A percentile compares a stretch with the other conserved stretches of the same genome.
These are phyloP conservation scores for Podarcis lilfordi DNA, from an alignment of 2,797 vertebrate genomes.

Conservation along the genomic window DNA sequence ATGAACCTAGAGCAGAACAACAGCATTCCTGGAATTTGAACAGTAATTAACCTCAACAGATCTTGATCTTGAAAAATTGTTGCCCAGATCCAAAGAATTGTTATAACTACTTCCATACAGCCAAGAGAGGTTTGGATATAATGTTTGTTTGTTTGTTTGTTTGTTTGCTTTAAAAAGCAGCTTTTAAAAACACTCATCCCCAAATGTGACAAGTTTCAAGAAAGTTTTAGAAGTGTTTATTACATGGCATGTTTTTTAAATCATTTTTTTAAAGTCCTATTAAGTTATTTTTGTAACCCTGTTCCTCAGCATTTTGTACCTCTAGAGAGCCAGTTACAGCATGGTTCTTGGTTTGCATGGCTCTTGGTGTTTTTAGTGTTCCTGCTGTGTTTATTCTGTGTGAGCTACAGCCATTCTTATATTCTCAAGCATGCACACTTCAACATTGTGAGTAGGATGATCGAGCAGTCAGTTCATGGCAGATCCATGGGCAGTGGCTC, in stretches of 20 bases:
- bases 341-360: neutral
- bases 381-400: neutral
- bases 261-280: neutral
- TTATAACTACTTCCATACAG: neutral
- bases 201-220: neutral
- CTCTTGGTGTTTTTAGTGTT: neutral
- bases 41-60: slow-evolving; percentile 24
- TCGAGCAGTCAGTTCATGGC: neutral
- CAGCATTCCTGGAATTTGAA: neutral
- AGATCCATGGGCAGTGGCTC: neutral
- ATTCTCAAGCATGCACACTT: neutral
- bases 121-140: neutral
- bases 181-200: too few species aligned
- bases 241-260: neutral
- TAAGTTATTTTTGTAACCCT: neutral
- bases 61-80: neutral
- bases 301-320: neutral
- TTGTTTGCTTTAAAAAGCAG: neutral
- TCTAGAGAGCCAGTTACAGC: neutral
- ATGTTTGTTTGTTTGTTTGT: neutral
- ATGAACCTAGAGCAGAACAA: neutral
- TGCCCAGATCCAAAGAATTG: neutral
- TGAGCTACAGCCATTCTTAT: neutral
- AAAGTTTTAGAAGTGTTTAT: neutral
- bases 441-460: neutral